phyloP scores from a whole-genome alignment of 2,888 invertebrate genomes.

The Digitonthophagus gazella region DNA sequence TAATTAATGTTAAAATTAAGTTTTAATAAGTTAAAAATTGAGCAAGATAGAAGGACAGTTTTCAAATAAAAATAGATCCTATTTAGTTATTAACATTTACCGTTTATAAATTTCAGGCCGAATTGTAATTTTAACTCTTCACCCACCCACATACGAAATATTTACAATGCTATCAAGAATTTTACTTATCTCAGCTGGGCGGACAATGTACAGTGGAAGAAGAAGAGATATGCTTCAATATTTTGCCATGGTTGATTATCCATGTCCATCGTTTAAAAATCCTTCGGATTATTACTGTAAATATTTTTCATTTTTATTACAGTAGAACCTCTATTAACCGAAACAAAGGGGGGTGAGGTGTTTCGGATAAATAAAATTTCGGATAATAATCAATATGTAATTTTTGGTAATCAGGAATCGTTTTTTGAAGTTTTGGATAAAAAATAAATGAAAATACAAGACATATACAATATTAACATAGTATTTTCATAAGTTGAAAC shows the following conservation, averaged over 20 bases:
- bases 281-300: conserved; percentile 94
- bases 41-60: too few species aligned
- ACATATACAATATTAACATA: conserved; percentile 1
- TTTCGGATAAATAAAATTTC: too few species aligned
- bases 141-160: conserved; percentile 94
- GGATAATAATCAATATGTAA: neutral
- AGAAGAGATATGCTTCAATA: conserved; percentile 89
- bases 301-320: conserved; percentile 48
- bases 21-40: too few species aligned
- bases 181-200: conserved; percentile 82
- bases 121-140: conserved; percentile 86
- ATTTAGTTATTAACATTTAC: too few species aligned
- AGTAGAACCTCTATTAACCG: too few species aligned
- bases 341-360: too few species aligned
- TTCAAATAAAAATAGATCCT: too few species aligned
- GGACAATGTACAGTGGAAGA: conserved; percentile 88
- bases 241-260: conserved; percentile 83
- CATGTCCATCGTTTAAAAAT: conserved; percentile 94
- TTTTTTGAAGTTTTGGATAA: too few species aligned
- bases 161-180: conserved; percentile 90
- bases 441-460: too few species aligned
- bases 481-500: neutral
- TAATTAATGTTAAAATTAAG: too few species aligned
- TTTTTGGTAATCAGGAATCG: too few species aligned
- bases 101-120: conserved; percentile 60